A percentile compares a stretch with the other conserved stretches of the same genome.
Conservation (phyloP, 1,140 invertebrate species). For the Macrosteles quadrilineatus region DNA sequence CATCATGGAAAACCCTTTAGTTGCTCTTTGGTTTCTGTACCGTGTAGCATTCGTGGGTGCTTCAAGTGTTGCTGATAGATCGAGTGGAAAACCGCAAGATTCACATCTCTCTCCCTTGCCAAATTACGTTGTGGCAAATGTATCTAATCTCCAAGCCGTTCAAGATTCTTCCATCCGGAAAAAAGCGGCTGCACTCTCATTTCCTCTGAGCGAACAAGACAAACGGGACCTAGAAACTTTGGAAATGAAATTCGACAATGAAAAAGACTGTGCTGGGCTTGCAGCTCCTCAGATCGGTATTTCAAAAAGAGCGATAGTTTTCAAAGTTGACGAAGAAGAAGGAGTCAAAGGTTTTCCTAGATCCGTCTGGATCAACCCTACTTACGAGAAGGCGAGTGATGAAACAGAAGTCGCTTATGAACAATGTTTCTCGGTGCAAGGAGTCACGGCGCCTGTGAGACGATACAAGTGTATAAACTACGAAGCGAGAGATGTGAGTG, state of each 20-base stretch:
- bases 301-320: neutral
- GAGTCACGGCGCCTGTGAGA: neutral
- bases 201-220: constrained; percentile 4
- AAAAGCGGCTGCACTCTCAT: neutral
- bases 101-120: neutral
- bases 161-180: neutral
- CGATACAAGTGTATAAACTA: neutral
- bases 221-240: constrained; percentile 1
- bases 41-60: too few species aligned
- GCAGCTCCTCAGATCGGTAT: constrained; percentile 9
- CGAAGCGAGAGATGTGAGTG: neutral
- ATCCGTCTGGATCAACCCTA: neutral
- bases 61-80: too few species aligned
- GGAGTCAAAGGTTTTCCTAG: neutral
- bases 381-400: neutral
- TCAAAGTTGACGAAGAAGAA: constrained; percentile 32
- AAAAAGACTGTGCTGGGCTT: constrained; percentile 25
- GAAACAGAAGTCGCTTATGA: neutral
- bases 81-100: too few species aligned
- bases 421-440: constrained; percentile 1
- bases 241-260: neutral
- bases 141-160: neutral
- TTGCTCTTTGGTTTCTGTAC: too few species aligned
- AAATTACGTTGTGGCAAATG: constrained; percentile 8
- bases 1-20: too few species aligned